phyloP scores from a whole-genome alignment of 2,888 invertebrate genomes.

The Cryptophagus acutangulus region DNA sequence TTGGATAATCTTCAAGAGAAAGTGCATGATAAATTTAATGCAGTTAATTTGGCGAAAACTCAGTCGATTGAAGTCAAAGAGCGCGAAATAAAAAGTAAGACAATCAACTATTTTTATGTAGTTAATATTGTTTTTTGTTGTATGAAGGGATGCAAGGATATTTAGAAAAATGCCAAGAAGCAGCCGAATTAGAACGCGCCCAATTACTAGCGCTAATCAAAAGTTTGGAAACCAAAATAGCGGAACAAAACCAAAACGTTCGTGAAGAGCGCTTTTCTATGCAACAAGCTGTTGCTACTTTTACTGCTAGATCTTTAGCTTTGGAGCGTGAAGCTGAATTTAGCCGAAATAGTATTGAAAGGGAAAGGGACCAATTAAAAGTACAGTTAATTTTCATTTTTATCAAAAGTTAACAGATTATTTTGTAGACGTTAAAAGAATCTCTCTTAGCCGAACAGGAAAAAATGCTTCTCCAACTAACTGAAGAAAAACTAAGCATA shows the following conservation, averaged over 20 bases:
- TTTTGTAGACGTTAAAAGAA: constrained; percentile 53
- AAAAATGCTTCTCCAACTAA: constrained; percentile 54
- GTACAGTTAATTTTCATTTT: constrained; percentile 36
- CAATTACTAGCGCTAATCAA: constrained; percentile 53
- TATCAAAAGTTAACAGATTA: constrained; percentile 8
- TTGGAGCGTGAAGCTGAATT: constrained; percentile 58
- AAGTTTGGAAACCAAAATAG: constrained; percentile 54
- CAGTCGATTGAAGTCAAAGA: constrained; percentile 53
- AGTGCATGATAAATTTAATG: constrained; percentile 48
- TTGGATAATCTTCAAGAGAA: constrained; percentile 50
- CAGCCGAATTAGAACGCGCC: constrained; percentile 54
- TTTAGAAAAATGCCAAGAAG: constrained; percentile 53
- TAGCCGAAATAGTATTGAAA: constrained; percentile 53
- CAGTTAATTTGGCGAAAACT: constrained; percentile 49
- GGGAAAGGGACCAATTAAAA: constrained; percentile 58
- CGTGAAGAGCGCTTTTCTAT: constrained; percentile 47
- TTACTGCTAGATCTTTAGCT: constrained; percentile 58
- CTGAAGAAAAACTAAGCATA: constrained; percentile 55
- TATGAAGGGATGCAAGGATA: constrained; percentile 55
- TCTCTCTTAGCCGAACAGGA: constrained; percentile 57
- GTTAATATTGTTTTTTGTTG: constrained; percentile 5
- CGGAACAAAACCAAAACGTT: constrained; percentile 54
- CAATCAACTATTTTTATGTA: constrained; percentile 2
- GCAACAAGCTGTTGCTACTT: constrained; percentile 57
- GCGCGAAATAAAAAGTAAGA: constrained; percentile 53